Conservation (phyloP, 2,113 vertebrate species). For the Heterotis niloticus region DNA sequence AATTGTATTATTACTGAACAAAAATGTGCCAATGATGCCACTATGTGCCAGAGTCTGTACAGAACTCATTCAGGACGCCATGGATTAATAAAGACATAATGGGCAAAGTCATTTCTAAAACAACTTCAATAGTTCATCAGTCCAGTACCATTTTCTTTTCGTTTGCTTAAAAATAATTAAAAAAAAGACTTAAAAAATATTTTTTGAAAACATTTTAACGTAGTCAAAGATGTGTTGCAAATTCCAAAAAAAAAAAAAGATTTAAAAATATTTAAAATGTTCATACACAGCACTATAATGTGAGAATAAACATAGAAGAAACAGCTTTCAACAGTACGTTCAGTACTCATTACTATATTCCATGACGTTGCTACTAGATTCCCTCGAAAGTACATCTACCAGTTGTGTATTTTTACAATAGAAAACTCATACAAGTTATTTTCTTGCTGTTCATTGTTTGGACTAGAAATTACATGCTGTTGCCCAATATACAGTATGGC, state of each 20-base stretch:
- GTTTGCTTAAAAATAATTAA: constrained; percentile 52
- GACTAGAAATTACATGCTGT: constrained; percentile 46
- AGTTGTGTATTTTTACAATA: constrained; percentile 62
- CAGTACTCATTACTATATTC: constrained; percentile 55
- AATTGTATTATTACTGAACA: constrained; percentile 83
- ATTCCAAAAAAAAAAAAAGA: constrained; percentile 49
- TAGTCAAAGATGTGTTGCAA: constrained; percentile 64
- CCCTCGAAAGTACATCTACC: constrained; percentile 60
- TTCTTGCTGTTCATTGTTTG: constrained; percentile 35
- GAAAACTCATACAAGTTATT: constrained; percentile 42
- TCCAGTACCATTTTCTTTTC: constrained; percentile 48
- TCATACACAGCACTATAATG: constrained; percentile 60
- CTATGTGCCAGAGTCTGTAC: constrained; percentile 93
- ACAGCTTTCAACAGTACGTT: constrained; percentile 42
- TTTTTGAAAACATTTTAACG: constrained; percentile 67
- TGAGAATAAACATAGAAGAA: constrained; percentile 33
- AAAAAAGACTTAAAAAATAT: constrained; percentile 52
- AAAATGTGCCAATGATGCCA: constrained; percentile 96
- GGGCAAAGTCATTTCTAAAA: constrained; percentile 52
- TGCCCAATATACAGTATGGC: constrained; percentile 31
- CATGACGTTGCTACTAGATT: constrained; percentile 52
- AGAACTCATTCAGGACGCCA: constrained; percentile 51
- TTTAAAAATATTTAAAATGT: constrained; percentile 42
- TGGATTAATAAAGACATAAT: constrained; percentile 54
- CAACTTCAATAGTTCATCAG: constrained; percentile 55